Conservation (phyloP, 2,113 vertebrate genomes). For the Psittacula cyanocephala region DNA sequence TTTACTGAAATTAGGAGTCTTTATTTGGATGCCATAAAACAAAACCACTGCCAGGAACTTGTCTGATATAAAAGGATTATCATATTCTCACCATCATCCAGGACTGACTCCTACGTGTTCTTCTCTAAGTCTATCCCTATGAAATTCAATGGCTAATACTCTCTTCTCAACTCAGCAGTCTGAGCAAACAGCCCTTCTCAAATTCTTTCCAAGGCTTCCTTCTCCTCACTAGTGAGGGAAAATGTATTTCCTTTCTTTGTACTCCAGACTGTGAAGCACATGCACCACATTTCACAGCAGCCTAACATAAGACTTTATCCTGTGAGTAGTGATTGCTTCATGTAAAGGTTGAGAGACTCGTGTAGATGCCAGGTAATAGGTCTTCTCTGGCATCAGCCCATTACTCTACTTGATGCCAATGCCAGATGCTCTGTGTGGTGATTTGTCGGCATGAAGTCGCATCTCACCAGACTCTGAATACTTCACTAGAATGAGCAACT, state of each 20-base stretch:
- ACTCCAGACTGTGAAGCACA: background rate
- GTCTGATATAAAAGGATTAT: background rate
- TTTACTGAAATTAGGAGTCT: background rate
- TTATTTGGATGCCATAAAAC: background rate
- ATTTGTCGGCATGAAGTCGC: background rate
- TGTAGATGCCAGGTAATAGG: constrained; percentile 1
- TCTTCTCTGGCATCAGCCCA: background rate
- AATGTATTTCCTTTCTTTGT: background rate
- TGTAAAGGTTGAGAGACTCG: background rate
- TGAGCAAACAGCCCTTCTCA: background rate
- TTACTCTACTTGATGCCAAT: background rate
- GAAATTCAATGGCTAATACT: background rate
- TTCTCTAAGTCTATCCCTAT: background rate
- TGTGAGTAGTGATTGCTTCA: background rate
- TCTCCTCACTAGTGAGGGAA: background rate
- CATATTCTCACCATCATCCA: background rate
- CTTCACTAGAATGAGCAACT: background rate
- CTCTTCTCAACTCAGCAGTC: background rate
- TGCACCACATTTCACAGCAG: background rate
- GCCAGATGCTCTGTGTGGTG: background rate
- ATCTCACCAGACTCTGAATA: background rate
- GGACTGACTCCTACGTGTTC: background rate
- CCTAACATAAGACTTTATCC: background rate
- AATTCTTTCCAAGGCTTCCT: background rate
- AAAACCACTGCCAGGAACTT: background rate